Evolutionary conservation across 1,140 invertebrate genomes (phyloP).

Genomic region (Cecropterus lyciades): DNA sequence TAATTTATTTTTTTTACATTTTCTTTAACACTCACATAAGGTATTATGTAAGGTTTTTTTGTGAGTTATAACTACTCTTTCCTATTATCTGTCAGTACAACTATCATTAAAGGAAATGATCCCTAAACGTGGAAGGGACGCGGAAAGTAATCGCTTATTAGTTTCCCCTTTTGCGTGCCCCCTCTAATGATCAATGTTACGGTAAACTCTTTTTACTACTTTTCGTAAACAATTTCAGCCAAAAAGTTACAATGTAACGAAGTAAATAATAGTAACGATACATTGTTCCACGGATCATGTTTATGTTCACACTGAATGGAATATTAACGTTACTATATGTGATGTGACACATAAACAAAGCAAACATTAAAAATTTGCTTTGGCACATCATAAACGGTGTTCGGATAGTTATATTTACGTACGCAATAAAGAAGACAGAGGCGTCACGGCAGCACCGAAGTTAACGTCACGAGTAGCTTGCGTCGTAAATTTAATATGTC

Average conservation of each 20-base stretch:
- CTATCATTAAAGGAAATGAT: conserved; percentile 10
- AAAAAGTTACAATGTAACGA: conserved; percentile 47
- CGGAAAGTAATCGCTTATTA: conserved; percentile 66
- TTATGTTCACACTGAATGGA: conserved; percentile 44
- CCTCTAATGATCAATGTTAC: conserved; percentile 64
- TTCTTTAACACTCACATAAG: no score
- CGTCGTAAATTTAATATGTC: conserved; percentile 83
- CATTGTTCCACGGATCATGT: conserved; percentile 50
- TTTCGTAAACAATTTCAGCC: conserved; percentile 55
- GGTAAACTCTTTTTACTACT: conserved; percentile 52
- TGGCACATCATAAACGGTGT: conserved; percentile 62
- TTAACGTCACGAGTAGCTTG: conserved; percentile 69
- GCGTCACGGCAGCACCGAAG: conserved; percentile 69
- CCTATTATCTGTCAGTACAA: no score
- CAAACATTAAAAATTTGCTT: conserved; percentile 65
- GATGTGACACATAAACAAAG: conserved; percentile 58
- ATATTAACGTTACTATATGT: conserved; percentile 43
- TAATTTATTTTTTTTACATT: no score
- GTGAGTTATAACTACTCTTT: no score
- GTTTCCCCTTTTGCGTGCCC: conserved; percentile 58
- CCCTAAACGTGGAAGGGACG: conserved; percentile 37
- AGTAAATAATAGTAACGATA: conserved; percentile 33
- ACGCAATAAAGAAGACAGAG: conserved; percentile 79
- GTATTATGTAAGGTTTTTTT: no score
- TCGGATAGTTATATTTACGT: conserved; percentile 74